These are phyloP conservation scores for Diaperis boleti DNA, from an alignment of 2,888 invertebrate genomes.

Conservation along the genomic window DNA sequence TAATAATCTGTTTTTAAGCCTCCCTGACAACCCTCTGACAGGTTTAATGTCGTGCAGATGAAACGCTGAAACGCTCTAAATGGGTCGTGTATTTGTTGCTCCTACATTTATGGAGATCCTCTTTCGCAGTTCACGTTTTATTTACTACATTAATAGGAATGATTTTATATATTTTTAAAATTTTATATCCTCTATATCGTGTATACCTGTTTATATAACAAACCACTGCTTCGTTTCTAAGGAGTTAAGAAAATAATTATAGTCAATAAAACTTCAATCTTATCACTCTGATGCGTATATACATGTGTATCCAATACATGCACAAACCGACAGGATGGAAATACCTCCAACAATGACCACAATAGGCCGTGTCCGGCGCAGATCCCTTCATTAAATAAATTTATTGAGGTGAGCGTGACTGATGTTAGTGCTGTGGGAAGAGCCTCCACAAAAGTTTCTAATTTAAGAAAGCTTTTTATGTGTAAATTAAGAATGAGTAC, in stretches of 20 bases:
- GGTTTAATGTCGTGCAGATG: slow-evolving; percentile 41
- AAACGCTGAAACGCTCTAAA: slow-evolving; percentile 40
- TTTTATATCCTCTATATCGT: no score
- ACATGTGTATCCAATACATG: no score
- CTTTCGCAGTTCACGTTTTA: no score
- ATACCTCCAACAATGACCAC: background rate
- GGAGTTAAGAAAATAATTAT: no score
- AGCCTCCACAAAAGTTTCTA: background rate
- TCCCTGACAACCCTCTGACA: slow-evolving; percentile 39
- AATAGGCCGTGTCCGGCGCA: background rate
- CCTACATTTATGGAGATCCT: slow-evolving; percentile 36
- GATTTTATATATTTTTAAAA: no score
- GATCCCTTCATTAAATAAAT: background rate
- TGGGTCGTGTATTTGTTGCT: slow-evolving; percentile 29
- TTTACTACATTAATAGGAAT: no score
- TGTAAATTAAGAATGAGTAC: slow-evolving; percentile 10
- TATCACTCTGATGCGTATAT: no score
- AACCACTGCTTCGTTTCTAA: no score
- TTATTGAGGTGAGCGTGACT: slow-evolving; percentile 3
- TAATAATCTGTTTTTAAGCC: slow-evolving; percentile 40
- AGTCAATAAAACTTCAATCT: no score
- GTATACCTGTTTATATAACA: no score
- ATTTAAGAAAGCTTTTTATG: slow-evolving; percentile 8
- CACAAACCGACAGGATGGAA: background rate
- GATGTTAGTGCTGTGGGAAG: slow-evolving; percentile 1